Evolutionary conservation across 2,113 vertebrate genomes (phyloP).

Genomic region (Prionailurus viverrinus): DNA sequence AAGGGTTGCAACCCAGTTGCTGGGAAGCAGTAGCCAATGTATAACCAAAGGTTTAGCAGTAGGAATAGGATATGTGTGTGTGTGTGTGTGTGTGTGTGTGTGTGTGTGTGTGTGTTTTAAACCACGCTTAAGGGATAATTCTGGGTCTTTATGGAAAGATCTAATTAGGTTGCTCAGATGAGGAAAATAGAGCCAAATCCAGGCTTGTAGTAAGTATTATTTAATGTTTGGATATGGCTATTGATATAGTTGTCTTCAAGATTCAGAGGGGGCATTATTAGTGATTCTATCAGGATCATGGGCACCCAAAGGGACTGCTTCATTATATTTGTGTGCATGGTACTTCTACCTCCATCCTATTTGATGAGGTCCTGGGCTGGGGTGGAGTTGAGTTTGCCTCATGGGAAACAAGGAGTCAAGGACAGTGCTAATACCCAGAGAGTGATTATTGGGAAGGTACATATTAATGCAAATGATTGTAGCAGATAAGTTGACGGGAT

Average conservation of each 20-base stretch:
- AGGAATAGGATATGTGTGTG: too few relatives aligned
- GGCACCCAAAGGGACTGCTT: background rate
- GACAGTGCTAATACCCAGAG: background rate
- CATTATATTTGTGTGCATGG: background rate
- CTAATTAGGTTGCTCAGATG: background rate
- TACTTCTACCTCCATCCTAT: background rate
- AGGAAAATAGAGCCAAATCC: background rate
- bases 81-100: too few relatives aligned
- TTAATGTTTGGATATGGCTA: background rate
- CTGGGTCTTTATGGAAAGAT: background rate
- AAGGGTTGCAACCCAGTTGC: accelerated
- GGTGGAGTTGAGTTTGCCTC: background rate
- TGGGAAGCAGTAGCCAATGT: background rate
- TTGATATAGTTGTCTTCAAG: background rate
- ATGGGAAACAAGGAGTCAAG: background rate
- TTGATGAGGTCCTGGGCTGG: background rate
- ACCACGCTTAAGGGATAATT: background rate
- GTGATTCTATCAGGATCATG: background rate
- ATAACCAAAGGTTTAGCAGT: background rate
- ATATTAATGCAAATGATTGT: background rate
- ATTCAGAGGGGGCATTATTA: background rate
- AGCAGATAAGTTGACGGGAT: background rate
- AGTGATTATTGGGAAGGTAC: background rate
- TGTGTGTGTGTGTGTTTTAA: background rate
- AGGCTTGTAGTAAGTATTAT: background rate